A percentile compares a stretch with the other conserved stretches of the same genome.
Evolutionary conservation across 2,797 vertebrate species (phyloP).

Genomic region (Gambusia yucatana): DNA sequence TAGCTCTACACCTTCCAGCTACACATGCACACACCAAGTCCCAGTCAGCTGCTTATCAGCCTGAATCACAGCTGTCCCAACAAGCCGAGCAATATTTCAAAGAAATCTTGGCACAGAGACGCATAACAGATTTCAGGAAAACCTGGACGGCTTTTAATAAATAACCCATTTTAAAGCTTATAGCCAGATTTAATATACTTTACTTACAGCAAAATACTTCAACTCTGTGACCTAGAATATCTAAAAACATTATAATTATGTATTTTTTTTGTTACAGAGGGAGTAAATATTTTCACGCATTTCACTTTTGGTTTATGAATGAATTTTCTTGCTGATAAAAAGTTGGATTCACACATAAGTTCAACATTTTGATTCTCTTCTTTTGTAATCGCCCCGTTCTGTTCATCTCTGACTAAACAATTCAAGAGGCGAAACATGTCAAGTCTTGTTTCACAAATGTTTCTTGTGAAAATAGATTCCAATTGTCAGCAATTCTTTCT

Average conservation of each 20-base stretch:
- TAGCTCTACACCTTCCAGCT: constrained; percentile 4
- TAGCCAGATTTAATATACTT: background rate
- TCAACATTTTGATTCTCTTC: background rate
- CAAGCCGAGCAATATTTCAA: constrained; percentile 38
- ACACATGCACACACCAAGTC: constrained; percentile 12
- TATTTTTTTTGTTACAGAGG: constrained; percentile 19
- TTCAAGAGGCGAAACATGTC: constrained; percentile 15
- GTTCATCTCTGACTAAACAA: background rate
- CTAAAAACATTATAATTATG: constrained; percentile 27
- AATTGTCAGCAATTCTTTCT: background rate
- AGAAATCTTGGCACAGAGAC: background rate
- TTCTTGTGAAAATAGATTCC: background rate
- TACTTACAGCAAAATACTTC: constrained; percentile 7
- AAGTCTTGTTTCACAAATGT: constrained; percentile 18
- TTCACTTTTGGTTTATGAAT: background rate
- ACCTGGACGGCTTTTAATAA: constrained; percentile 26
- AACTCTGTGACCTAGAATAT: background rate
- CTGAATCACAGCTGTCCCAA: constrained; percentile 54
- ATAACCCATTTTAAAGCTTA: background rate
- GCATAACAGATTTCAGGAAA: constrained; percentile 41
- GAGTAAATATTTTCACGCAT: background rate
- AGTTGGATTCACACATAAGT: constrained; percentile 4
- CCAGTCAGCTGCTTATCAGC: constrained; percentile 40
- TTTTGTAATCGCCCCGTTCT: background rate
- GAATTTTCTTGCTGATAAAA: background rate